A percentile compares a stretch with the other conserved stretches of the same genome.
Conservation (phyloP, 2,888 invertebrate genomes). For the Tigriopus californicus region DNA sequence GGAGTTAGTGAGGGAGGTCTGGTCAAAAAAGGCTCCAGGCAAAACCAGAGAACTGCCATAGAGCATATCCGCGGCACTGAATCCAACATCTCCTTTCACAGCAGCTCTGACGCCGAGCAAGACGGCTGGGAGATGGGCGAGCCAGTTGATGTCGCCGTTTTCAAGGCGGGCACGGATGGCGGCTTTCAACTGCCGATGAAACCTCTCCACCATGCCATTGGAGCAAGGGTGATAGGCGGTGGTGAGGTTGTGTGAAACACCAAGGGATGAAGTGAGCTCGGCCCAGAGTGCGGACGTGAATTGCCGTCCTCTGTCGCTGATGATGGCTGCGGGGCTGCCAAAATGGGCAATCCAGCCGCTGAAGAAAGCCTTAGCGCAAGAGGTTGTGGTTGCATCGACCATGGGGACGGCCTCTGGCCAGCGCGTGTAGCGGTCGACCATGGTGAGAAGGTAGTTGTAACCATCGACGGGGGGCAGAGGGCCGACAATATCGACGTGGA, state of each 20-base stretch:
- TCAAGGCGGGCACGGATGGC: too few species aligned
- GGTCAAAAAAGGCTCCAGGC: too few species aligned
- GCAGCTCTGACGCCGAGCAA: too few species aligned
- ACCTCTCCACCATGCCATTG: conserved; percentile 3
- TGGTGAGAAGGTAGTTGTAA: conserved; percentile 10
- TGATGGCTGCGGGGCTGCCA: not conserved
- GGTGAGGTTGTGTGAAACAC: too few species aligned
- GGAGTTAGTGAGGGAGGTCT: too few species aligned
- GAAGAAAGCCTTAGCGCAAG: conserved; percentile 19
- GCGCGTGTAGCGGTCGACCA: conserved; percentile 4
- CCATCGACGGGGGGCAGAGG: conserved; percentile 10
- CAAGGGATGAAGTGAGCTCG: not conserved
- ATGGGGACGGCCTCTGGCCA: conserved; percentile 11
- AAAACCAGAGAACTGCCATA: too few species aligned
- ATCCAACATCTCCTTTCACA: too few species aligned
- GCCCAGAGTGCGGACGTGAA: not conserved
- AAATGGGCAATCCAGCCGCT: conserved; percentile 1
- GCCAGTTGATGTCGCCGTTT: too few species aligned
- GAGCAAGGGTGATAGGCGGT: not conserved
- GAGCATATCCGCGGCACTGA: too few species aligned
- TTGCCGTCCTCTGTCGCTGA: not conserved
- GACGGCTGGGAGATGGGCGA: too few species aligned
- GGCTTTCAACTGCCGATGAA: conserved; percentile 18
- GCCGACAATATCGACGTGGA: too few species aligned
- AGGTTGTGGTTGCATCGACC: conserved; percentile 22